Percentiles rank a stretch among this genome's conserved stretches.
These are phyloP conservation scores for Herminia tarsipennalis DNA, from an alignment of 2,888 invertebrate genomes.

Conservation along the genomic window DNA sequence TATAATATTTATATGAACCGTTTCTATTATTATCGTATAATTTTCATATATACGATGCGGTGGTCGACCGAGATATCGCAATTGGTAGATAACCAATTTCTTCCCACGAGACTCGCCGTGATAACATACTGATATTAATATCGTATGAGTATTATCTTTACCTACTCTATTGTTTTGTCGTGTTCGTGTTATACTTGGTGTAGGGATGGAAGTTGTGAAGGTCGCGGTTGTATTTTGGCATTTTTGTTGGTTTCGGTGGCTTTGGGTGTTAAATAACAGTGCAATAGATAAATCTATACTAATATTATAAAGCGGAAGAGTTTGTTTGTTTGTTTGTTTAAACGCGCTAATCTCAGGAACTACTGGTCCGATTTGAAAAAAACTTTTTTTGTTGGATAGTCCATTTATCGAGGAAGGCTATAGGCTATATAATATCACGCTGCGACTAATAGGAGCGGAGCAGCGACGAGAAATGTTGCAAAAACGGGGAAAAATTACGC, in stretches of 20 bases:
- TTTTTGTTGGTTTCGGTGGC: background rate
- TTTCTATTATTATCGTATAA: constrained; percentile 61
- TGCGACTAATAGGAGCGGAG: too few relatives aligned
- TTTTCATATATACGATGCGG: constrained; percentile 59
- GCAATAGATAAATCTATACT: background rate
- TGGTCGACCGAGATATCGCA: constrained; percentile 60
- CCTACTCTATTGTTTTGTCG: constrained; percentile 23
- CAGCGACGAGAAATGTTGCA: too few relatives aligned
- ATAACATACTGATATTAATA: constrained; percentile 38
- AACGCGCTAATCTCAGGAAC: too few relatives aligned
- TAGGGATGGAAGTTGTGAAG: constrained; percentile 9
- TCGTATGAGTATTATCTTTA: constrained; percentile 23
- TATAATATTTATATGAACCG: constrained; percentile 35
- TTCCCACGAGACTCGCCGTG: constrained; percentile 74
- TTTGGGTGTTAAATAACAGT: background rate
- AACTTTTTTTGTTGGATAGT: too few relatives aligned
- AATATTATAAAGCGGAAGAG: too few relatives aligned
- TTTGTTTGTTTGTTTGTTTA: too few relatives aligned
- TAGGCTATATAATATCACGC: too few relatives aligned
- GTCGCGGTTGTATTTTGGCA: constrained; percentile 7
- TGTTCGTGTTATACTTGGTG: background rate
- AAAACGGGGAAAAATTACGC: too few relatives aligned
- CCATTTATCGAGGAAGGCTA: too few relatives aligned
- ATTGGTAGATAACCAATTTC: constrained; percentile 65
- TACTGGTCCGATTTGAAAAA: too few relatives aligned